Conservation (phyloP, 1,140 invertebrate species). For the Ctenoplectra terminalis region DNA sequence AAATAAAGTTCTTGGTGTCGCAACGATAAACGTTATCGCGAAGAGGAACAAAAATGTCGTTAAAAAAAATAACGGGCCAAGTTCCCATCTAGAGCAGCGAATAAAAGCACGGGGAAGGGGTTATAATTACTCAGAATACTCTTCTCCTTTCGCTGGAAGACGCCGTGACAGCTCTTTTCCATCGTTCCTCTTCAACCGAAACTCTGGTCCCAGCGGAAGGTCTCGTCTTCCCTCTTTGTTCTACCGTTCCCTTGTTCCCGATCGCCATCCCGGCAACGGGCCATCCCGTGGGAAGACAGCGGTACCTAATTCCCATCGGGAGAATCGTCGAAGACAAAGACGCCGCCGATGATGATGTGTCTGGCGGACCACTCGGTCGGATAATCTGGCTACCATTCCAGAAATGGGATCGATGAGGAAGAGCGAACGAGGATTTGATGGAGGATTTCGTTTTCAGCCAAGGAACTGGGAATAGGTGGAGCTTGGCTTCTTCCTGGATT, state of each 20-base stretch:
- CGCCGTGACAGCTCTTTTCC: slow-evolving; percentile 46
- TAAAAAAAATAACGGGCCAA: background rate
- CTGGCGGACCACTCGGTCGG: slow-evolving; percentile 39
- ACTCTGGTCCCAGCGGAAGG: background rate
- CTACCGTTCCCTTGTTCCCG: background rate
- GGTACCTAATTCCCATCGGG: slow-evolving; percentile 51
- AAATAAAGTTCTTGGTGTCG: background rate
- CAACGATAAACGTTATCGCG: background rate
- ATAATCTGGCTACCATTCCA: slow-evolving; percentile 56
- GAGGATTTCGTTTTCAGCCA: slow-evolving; percentile 18
- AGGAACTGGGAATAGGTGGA: slow-evolving; percentile 18
- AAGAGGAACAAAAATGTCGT: background rate
- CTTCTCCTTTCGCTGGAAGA: slow-evolving; percentile 44
- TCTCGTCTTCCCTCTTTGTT: slow-evolving; percentile 3
- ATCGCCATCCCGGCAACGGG: slow-evolving; percentile 1
- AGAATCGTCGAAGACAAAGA: slow-evolving; percentile 61
- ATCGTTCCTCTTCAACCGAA: background rate
- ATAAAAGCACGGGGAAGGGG: slow-evolving; percentile 14
- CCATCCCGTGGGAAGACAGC: slow-evolving; percentile 41
- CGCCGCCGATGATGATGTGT: slow-evolving; percentile 60
- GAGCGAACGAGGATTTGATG: slow-evolving; percentile 12
- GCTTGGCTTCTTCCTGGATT: background rate
- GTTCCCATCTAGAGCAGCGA: accelerated
- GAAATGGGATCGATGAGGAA: slow-evolving; percentile 48
- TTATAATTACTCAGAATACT: slow-evolving; percentile 64